Conservation (phyloP, 2,113 vertebrate genomes). For the Siniperca chuatsi region DNA sequence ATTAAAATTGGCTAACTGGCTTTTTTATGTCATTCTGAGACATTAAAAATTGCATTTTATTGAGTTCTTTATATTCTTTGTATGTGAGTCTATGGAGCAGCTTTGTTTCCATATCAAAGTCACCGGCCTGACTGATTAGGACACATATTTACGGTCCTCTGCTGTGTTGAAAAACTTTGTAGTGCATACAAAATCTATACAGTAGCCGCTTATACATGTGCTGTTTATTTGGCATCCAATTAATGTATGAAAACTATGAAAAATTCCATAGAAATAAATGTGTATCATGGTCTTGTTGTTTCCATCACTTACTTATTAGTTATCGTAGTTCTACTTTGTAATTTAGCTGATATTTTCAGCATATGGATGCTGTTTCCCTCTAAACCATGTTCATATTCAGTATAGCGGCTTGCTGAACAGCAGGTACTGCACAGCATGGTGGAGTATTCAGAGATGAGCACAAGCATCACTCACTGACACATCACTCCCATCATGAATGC, state of each 20-base stretch:
- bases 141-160: neutral
- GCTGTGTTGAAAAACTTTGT: neutral
- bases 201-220: neutral
- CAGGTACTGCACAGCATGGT: conserved; percentile 35
- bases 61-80: neutral
- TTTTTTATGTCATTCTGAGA: too few relatives aligned
- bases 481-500: conserved; percentile 42
- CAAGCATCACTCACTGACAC: conserved; percentile 48
- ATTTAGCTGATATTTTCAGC: neutral
- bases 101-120: neutral
- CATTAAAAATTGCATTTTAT: neutral
- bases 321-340: neutral
- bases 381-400: conserved; percentile 38
- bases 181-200: neutral
- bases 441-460: conserved; percentile 46
- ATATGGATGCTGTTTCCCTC: conserved; percentile 10
- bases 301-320: neutral
- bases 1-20: neutral
- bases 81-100: neutral
- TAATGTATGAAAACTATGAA: neutral
- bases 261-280: neutral
- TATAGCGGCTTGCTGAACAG: conserved; percentile 13
- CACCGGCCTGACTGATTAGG: neutral
- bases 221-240: neutral
- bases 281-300: neutral